phyloP scores from a whole-genome alignment of 2,888 invertebrate genomes.

The Tenodera sinensis region DNA sequence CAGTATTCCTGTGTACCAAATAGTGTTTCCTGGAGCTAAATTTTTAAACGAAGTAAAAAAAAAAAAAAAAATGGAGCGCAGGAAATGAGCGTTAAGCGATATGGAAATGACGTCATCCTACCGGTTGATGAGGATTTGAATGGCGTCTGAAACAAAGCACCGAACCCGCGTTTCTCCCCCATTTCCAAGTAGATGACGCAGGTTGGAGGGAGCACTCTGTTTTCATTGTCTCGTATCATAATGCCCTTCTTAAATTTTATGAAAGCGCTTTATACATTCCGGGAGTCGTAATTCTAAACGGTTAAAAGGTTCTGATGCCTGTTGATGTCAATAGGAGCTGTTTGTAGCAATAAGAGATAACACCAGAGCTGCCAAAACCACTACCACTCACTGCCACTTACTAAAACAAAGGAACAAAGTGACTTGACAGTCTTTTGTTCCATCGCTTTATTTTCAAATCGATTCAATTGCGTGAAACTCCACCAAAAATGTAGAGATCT shows the following conservation, averaged over 20 bases:
- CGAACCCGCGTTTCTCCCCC: neutral
- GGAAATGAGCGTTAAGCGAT: constrained; percentile 13
- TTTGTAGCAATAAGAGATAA: neutral
- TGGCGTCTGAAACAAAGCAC: constrained; percentile 3
- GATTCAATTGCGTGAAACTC: neutral
- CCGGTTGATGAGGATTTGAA: constrained; percentile 1
- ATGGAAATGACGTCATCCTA: constrained; percentile 12
- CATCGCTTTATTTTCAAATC: neutral
- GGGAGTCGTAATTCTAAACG: neutral
- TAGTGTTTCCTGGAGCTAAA: neutral
- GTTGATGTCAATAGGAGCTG: neutral
- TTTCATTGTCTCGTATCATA: constrained; percentile 7
- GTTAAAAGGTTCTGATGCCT: neutral
- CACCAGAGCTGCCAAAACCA: neutral
- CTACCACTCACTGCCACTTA: neutral
- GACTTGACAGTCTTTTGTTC: neutral
- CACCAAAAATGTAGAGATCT: neutral
- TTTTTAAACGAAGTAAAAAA: no score
- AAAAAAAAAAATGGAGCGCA: neutral
- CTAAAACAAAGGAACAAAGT: neutral
- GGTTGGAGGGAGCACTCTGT: neutral
- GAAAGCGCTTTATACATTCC: neutral
- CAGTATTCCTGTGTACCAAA: constrained; percentile 11
- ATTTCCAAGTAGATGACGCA: neutral
- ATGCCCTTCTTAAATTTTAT: neutral